Evolutionary conservation across 2,797 vertebrate genomes (phyloP), one percentile per base, ranked within the genome.

Genomic region (Cryptoprocta ferox): DNA sequence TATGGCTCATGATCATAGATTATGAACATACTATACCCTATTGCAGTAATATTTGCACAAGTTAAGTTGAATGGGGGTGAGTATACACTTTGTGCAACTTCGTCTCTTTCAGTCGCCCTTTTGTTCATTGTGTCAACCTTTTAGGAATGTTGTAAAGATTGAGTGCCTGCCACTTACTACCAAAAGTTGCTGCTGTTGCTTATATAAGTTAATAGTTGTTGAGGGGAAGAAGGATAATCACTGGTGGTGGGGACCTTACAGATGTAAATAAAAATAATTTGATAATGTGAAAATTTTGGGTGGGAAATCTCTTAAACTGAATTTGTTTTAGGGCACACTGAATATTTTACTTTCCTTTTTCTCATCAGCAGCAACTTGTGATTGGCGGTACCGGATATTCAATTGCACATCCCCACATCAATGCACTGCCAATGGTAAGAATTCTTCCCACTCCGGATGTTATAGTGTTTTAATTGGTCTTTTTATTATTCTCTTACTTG

Each of bases 401-500:
- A 98, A 97, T 98, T 92, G 98, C 97, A 97, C 98, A 97, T 98
- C 97, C 35, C 93, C 96, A 98, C 98, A 98, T 99, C 99, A 99
- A 99, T 99, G 99, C 98, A 98, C 99, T 99, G 98, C 99, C 99
- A 99, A 99, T 99, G 99, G 99, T 99, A 98, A 98, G 95, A 53
- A 87, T 81, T 78, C 50, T 39, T 63, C 18, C 16, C 42, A 0
- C n/a, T 90, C 35, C 16, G 1, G 21, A 18, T 82, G 24, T 53
- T 93, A 73, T 53, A 78, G 59, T 83, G 42, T 4, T 53, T 12
- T 89, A 66, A 63, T 93, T 94, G 70, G 50, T 97, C 65, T 76
- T n/a, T 75, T 70, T 53, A 15, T 79, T 89, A 14, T n/a, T 78
- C 3, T 86, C 11, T 79, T 73, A 59, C 86, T 95, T 89, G 89